Evolutionary conservation across 2,888 invertebrate genomes (phyloP), one percentile per base, ranked within the genome.

Genomic region (Pammene fasciana): DNA sequence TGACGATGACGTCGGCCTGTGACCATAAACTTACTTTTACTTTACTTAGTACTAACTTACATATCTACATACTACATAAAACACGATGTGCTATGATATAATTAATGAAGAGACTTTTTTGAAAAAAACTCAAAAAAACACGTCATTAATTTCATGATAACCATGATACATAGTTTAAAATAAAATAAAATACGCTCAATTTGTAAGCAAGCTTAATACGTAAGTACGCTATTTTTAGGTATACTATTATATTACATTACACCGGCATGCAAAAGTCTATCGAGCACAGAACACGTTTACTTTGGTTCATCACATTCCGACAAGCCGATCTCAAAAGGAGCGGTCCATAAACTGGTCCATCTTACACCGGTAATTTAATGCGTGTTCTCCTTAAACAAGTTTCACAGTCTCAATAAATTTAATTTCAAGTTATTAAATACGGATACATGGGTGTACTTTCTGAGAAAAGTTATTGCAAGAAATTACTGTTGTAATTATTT

Each of bases 291-390:
- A 41, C 48, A 68, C 55, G 14, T 56, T 67, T 54, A 34, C 59
- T 60, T 2, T 18, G 18, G 48, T 50, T 41, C 62, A 52, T 62
- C 50, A 62, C 38, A 62, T 62, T 62, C 50, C 18, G 46, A 45
- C 67, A 48, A 34, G 54, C 26, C 50, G 59, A 60, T 61, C 60
- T 57, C 56, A 64, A 68, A 68, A 64, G 62, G 68, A 70, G 50
- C 46, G 59, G 66, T 60, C 45, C 43, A 65, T 66, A 66, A 61
- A 62, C 64, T 54, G 52, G 67, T 60, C 36, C 60, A 60, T 43
- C 48, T 41, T 50, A 46, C 48, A 64, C 56, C 56, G 56, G 68
- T 68, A 64, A 64, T 68, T 68, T 43, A 43, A 50, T 26, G 48
- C 41, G 62, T 36, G 56, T 34, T 34, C 43, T 57, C 62, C 62